phyloP scores from a whole-genome alignment of 2,113 vertebrate genomes.

The Mormyrus lacerda region DNA sequence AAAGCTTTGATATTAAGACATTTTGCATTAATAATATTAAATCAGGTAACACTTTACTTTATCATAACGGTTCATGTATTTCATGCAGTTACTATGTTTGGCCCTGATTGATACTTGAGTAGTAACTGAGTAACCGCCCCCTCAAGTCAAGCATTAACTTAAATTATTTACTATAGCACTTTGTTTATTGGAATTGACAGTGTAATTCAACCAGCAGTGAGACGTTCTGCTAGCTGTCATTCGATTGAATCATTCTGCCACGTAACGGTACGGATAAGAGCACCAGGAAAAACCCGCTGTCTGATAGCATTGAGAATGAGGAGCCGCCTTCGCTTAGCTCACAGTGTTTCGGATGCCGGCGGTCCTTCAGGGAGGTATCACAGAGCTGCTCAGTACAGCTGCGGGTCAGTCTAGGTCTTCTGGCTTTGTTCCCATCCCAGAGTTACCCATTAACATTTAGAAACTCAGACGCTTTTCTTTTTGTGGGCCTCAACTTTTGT shows the following conservation, averaged over 20 bases:
- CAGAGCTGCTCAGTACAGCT: constrained; percentile 6
- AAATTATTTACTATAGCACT: background rate
- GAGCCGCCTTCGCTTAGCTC: background rate
- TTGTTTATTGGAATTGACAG: background rate
- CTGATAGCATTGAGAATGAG: background rate
- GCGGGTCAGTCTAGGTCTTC: background rate
- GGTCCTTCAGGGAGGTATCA: background rate
- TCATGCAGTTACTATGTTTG: background rate
- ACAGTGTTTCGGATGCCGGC: background rate
- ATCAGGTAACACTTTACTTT: background rate
- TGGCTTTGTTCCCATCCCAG: background rate
- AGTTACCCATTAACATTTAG: background rate
- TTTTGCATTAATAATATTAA: background rate
- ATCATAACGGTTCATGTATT: background rate
- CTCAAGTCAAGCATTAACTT: background rate
- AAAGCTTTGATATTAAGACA: background rate
- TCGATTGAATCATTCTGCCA: background rate
- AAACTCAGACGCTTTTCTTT: constrained; percentile 13
- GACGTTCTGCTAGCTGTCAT: background rate
- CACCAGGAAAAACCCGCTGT: background rate
- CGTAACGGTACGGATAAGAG: too few relatives aligned
- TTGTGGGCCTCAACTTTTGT: background rate
- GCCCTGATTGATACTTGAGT: background rate
- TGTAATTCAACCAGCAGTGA: background rate
- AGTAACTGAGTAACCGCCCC: background rate